Conservation (phyloP, 2,113 vertebrate genomes). For the Sarotherodon lohbergeri region DNA sequence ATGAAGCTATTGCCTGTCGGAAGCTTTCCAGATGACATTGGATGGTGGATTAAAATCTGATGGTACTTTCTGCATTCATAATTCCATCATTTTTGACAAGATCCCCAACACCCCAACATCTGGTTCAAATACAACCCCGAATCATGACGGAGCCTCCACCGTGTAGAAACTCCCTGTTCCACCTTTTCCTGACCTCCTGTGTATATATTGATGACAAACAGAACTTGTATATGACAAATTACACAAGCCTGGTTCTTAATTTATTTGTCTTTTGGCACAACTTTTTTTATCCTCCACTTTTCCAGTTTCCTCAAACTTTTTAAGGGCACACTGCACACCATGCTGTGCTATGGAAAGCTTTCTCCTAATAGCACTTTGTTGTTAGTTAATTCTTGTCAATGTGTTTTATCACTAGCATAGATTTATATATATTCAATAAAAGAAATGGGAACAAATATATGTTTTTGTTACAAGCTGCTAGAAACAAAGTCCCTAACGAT, state of each 20-base stretch:
- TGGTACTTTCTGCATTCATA: background rate
- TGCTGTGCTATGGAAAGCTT: background rate
- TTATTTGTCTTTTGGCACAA: background rate
- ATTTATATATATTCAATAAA: background rate
- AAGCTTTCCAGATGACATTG: background rate
- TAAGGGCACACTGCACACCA: background rate
- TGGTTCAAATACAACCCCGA: background rate
- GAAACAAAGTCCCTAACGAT: background rate
- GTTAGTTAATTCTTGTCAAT: background rate
- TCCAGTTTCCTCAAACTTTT: background rate
- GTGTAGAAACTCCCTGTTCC: background rate
- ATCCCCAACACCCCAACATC: background rate
- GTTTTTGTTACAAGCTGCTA: background rate
- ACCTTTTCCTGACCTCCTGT: background rate
- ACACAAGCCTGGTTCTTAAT: background rate
- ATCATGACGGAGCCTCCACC: background rate
- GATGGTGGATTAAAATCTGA: background rate
- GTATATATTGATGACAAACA: background rate
- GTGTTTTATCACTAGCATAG: background rate
- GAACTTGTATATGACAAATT: background rate
- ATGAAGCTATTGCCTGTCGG: background rate
- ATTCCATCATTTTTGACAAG: background rate
- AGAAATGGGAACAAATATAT: background rate
- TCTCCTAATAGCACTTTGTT: fast-evolving
- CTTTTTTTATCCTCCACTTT: background rate